Percentiles rank a stretch among this genome's conserved stretches.
Evolutionary conservation across 2,113 vertebrate species (phyloP).

Genomic region (Arothron firmamentum): DNA sequence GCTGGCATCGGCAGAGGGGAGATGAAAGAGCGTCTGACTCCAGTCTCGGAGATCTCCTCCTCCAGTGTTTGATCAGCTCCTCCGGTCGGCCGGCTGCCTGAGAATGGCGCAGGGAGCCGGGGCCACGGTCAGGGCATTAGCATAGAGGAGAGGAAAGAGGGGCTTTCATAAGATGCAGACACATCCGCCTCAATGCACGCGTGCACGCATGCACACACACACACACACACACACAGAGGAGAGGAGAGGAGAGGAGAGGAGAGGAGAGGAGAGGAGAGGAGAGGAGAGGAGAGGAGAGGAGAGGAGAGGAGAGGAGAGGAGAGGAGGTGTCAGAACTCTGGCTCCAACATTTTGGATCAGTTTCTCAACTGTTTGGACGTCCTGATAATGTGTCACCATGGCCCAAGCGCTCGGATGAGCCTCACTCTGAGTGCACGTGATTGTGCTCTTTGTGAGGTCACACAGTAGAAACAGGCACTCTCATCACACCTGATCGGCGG

Average conservation of each 20-base stretch:
- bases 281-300: background rate
- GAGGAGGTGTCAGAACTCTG: too few species aligned
- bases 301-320: background rate
- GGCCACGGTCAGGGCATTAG: slow-evolving; percentile 51
- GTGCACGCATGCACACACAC: too few species aligned
- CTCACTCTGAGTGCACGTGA: too few species aligned
- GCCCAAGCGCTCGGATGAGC: too few species aligned
- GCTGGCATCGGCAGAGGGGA: slow-evolving; percentile 40
- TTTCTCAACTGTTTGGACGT: too few species aligned
- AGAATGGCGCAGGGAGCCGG: slow-evolving; percentile 22
- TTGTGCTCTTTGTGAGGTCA: too few species aligned
- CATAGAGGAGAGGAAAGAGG: slow-evolving; percentile 46
- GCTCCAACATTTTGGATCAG: too few species aligned
- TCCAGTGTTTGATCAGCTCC: slow-evolving; percentile 64
- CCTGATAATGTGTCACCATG: too few species aligned
- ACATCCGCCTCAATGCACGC: background rate
- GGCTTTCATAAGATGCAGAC: slow-evolving; percentile 45
- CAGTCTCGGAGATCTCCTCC: slow-evolving; percentile 63
- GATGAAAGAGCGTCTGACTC: slow-evolving; percentile 65
- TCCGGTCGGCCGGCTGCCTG: slow-evolving; percentile 40
- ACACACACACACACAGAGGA: too few species aligned
- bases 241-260: background rate
- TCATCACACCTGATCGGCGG: too few species aligned
- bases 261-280: background rate
- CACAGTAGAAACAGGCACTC: too few species aligned